These are phyloP conservation scores for Lepus europaeus DNA, from an alignment of 2,113 vertebrate genomes.

Conservation along the genomic window DNA sequence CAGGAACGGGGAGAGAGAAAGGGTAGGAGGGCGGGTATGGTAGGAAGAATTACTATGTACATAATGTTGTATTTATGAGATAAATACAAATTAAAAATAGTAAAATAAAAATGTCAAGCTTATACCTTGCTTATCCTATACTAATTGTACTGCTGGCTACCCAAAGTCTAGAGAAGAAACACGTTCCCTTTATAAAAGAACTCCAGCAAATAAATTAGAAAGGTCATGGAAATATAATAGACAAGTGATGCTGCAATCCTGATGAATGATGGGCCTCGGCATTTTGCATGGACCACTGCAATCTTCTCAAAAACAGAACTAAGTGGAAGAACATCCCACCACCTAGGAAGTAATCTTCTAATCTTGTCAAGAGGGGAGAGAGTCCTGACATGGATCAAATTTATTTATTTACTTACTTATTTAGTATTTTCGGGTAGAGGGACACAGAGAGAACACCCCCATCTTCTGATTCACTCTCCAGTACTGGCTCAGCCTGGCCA, in stretches of 20 bases:
- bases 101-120: conserved; percentile 10
- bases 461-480: too few relatives aligned
- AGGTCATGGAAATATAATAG: background rate
- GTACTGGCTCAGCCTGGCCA: too few relatives aligned
- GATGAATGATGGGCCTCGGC: background rate
- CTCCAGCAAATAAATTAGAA: background rate
- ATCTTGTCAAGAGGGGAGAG: background rate
- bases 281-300: background rate
- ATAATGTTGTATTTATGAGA: too few relatives aligned
- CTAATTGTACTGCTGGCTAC: background rate
- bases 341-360: background rate
- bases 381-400: background rate
- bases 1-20: too few relatives aligned
- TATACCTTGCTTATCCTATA: background rate
- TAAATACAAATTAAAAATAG: background rate
- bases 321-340: background rate
- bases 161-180: background rate
- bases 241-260: too few relatives aligned
- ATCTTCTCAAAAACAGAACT: background rate
- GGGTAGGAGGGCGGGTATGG: too few relatives aligned
- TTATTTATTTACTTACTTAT: too few relatives aligned
- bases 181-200: background rate
- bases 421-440: too few relatives aligned
- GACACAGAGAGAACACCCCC: too few relatives aligned
- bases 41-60: too few relatives aligned